A percentile compares a stretch with the other conserved stretches of the same genome.
Evolutionary conservation across 2,888 invertebrate genomes (phyloP).

Genomic region (Spisula subtruncata): DNA sequence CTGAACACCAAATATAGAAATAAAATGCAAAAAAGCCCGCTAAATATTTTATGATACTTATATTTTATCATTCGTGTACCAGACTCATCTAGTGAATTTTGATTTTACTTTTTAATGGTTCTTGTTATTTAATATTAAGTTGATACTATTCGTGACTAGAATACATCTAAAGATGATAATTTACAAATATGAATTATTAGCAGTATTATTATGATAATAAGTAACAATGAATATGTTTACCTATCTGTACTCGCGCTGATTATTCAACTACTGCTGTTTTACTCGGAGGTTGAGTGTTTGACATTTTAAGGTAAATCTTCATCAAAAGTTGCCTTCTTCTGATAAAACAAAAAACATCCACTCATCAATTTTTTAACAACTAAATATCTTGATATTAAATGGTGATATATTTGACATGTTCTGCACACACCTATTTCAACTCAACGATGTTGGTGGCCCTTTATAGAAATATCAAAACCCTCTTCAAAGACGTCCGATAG

Average conservation of each 20-base stretch:
- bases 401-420: constrained; percentile 37
- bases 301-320: background rate
- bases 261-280: too few species aligned
- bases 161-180: too few species aligned
- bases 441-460: constrained; percentile 40
- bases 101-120: too few species aligned
- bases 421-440: constrained; percentile 36
- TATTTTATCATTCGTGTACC: too few species aligned
- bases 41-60: too few species aligned
- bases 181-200: too few species aligned
- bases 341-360: constrained; percentile 1
- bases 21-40: too few species aligned
- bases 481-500: background rate
- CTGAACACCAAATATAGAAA: too few species aligned
- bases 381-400: constrained; percentile 9
- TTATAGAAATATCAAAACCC: constrained; percentile 11
- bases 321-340: background rate
- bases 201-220: too few species aligned
- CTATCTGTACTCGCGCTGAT: background rate
- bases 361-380: constrained; percentile 17
- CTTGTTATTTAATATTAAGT: too few species aligned
- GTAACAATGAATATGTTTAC: background rate
- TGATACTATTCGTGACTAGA: too few species aligned
- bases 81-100: too few species aligned
- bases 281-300: background rate